Conservation (phyloP, 2,113 vertebrate genomes). For the Aythya baeri region DNA sequence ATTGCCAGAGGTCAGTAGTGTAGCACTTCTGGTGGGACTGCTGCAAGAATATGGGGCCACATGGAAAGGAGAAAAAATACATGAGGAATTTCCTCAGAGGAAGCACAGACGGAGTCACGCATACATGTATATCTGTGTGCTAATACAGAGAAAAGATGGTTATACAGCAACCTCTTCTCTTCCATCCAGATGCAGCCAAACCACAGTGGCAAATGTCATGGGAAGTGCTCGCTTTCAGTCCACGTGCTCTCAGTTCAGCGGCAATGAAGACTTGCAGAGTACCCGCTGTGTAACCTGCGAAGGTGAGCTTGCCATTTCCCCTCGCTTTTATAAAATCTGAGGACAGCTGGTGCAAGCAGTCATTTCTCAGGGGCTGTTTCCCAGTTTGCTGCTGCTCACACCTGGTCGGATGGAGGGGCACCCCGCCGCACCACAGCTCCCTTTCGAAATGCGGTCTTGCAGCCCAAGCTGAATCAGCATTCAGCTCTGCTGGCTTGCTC, state of each 20-base stretch:
- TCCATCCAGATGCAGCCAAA: neutral
- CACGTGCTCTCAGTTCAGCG: neutral
- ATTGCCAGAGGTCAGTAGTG: neutral
- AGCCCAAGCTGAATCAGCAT: slow-evolving; percentile 10
- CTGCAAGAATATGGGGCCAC: neutral
- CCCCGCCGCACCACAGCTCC: neutral
- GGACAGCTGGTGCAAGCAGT: neutral
- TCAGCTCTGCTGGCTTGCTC: slow-evolving; percentile 12
- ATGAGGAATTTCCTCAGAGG: neutral
- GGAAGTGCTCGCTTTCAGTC: neutral
- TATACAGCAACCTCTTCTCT: neutral
- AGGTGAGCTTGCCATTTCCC: neutral
- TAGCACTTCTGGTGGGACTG: neutral
- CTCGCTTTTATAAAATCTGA: neutral
- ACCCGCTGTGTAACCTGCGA: neutral
- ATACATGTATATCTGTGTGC: fast-evolving
- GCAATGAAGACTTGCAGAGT: neutral
- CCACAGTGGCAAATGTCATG: neutral
- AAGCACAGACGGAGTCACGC: neutral
- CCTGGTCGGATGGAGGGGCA: neutral
- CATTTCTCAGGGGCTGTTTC: neutral
- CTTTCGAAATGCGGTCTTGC: neutral
- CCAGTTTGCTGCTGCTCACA: neutral
- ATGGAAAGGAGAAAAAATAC: neutral
- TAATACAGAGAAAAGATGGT: neutral